Evolutionary conservation across 2,888 invertebrate genomes (phyloP).

Genomic region (Shargacucullia verbasci): DNA sequence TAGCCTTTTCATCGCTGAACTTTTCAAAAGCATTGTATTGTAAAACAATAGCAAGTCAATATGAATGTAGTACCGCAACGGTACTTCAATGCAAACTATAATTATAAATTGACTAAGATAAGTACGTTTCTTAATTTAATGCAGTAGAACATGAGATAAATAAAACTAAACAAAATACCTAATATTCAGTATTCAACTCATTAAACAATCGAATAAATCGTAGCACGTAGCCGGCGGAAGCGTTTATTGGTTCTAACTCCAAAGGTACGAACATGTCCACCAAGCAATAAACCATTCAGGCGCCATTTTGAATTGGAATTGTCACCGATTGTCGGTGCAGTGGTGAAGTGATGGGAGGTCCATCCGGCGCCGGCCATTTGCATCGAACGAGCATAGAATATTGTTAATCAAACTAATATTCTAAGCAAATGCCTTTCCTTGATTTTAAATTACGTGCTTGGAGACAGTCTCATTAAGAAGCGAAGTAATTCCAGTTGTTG

Average conservation of each 20-base stretch:
- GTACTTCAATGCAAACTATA: constrained; percentile 1
- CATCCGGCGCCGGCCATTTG: constrained; percentile 88
- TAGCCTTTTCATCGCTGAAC: neutral
- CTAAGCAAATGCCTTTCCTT: constrained; percentile 48
- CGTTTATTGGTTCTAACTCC: constrained; percentile 68
- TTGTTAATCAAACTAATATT: constrained; percentile 65
- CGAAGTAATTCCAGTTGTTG: constrained; percentile 24
- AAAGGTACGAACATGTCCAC: constrained; percentile 69
- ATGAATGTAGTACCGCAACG: neutral
- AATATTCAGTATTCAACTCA: constrained; percentile 39
- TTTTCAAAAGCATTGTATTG: constrained; percentile 2
- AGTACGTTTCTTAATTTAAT: too few species aligned
- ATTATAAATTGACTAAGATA: too few species aligned
- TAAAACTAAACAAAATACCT: constrained; percentile 23
- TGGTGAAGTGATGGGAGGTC: constrained; percentile 84
- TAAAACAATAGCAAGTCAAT: neutral
- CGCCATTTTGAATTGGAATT: constrained; percentile 86
- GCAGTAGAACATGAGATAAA: constrained; percentile 11
- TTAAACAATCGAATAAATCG: constrained; percentile 65
- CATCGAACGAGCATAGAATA: constrained; percentile 84
- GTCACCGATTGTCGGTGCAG: constrained; percentile 74
- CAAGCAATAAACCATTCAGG: constrained; percentile 78
- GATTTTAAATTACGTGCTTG: constrained; percentile 51
- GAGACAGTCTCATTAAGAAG: constrained; percentile 21
- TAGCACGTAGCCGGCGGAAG: constrained; percentile 77